Evolutionary conservation across 2,888 invertebrate species (phyloP), one percentile per base, ranked within the genome.

Genomic region (Boloria selene): DNA sequence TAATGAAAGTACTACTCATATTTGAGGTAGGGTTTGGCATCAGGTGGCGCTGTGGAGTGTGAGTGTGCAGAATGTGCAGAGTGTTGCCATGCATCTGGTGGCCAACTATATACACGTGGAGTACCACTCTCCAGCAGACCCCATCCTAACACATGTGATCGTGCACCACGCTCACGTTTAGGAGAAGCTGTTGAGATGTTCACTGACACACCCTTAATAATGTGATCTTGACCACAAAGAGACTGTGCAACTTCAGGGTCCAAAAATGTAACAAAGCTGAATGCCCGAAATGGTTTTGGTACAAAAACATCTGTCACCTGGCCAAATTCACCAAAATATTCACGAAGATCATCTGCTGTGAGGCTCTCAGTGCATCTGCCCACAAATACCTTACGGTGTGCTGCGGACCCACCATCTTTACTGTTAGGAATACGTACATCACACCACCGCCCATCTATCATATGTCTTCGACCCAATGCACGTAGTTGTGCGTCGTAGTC

Each of bases 101-200:
- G 79, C 83, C 82, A 82, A 73, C 80, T 82, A 74, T 79, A 81
- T 53, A 82, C 76, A 13, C 78, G 73, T n/a, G 77, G 75, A 26
- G 81, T 79, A 6, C 76, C 78, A 55, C 78, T 82, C 44, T 86
- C 85, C 70, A 86, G 76, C 72, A 88, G 74, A 13, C 88, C 86
- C 88, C 87, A 88, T 67, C 86, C 84, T 63, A 86, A 76, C 69
- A 84, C 71, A 67, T 79, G 77, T 4, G 80, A 78, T 53, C 76
- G 74, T 38, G 78, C 71, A 14, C 81, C 81, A 42, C 93, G 91
- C 74, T 95, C 95, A 73, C 94, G 94, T 86, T 97, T 97, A 16
- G 97, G 97, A 31, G 97, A 96, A 31, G 97, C 97, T 78, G 96
- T 96, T 22, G 96, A 96, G 69, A 98, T 96, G 87, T 97, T 96